These are phyloP conservation scores for Clitarchus hookeri DNA, from an alignment of 2,888 invertebrate genomes.

Conservation along the genomic window DNA sequence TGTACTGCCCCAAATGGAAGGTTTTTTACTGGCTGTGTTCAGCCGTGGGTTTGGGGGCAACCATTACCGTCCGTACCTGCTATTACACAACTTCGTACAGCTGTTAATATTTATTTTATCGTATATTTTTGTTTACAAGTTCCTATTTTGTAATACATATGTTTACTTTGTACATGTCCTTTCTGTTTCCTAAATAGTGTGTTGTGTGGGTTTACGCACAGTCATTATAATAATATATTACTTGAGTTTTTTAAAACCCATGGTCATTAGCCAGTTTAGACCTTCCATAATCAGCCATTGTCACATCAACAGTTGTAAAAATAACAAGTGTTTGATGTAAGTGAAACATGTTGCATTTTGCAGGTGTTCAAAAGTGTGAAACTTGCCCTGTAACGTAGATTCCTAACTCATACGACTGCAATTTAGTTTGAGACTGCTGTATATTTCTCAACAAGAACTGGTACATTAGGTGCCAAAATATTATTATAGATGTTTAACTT, in stretches of 20 bases:
- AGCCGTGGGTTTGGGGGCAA: slow-evolving; percentile 1
- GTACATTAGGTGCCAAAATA: slow-evolving; percentile 9
- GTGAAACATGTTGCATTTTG: background rate
- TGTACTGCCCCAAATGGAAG: slow-evolving; percentile 18
- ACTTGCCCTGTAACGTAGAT: slow-evolving; percentile 5
- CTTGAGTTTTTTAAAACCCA: background rate
- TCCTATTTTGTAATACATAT: slow-evolving; percentile 23
- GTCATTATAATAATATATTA: background rate
- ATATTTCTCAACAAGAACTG: slow-evolving; percentile 9
- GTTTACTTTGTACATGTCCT: slow-evolving; percentile 19
- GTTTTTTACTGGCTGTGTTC: slow-evolving; percentile 16
- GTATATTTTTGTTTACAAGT: slow-evolving; percentile 22
- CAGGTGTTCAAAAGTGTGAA: slow-evolving; percentile 14
- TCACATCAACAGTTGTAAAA: slow-evolving; percentile 5
- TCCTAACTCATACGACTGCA: slow-evolving; percentile 14
- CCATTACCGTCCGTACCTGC: slow-evolving; percentile 27
- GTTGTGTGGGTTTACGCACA: slow-evolving; percentile 9
- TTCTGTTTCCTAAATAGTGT: slow-evolving; percentile 19
- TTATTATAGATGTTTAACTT: slow-evolving; percentile 24
- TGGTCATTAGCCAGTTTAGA: slow-evolving; percentile 14
- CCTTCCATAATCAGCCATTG: slow-evolving; percentile 2
- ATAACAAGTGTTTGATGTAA: slow-evolving; percentile 2
- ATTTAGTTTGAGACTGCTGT: slow-evolving; percentile 14
- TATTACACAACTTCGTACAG: slow-evolving; percentile 1
- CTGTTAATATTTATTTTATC: slow-evolving; percentile 19